Percentiles rank a stretch among this genome's conserved stretches.
phyloP scores from a whole-genome alignment of 2,797 vertebrate species.

The Amniataba percoides region DNA sequence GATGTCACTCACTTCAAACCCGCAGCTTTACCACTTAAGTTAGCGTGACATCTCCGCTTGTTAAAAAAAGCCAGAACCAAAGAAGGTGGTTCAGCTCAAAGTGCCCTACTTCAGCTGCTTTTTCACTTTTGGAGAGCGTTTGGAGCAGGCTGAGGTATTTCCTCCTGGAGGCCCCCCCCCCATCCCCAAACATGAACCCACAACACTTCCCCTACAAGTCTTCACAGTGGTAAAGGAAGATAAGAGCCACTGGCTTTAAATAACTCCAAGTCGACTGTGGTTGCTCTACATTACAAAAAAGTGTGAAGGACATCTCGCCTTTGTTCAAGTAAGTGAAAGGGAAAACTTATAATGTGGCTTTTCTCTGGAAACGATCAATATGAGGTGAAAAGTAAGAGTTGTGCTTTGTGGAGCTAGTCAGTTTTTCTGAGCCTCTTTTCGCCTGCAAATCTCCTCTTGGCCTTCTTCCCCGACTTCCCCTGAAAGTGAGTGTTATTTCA shows the following conservation, averaged over 20 bases:
- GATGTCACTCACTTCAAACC: not conserved
- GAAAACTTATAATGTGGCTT: not conserved
- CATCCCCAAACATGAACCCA: slow-evolving; percentile 40
- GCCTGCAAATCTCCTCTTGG: slow-evolving; percentile 12
- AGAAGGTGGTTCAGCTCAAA: slow-evolving; percentile 1
- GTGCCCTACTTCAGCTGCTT: not conserved
- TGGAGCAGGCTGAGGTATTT: slow-evolving; percentile 59
- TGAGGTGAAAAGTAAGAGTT: slow-evolving; percentile 20
- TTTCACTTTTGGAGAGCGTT: slow-evolving; percentile 48
- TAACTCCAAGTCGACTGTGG: not conserved
- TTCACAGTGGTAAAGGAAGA: slow-evolving; percentile 17
- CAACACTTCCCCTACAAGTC: slow-evolving; percentile 38
- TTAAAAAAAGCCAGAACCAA: slow-evolving; percentile 21
- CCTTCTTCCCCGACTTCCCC: not conserved
- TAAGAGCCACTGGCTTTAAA: not conserved
- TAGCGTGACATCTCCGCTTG: not conserved
- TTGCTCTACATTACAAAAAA: not conserved
- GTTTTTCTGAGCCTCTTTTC: slow-evolving; percentile 7
- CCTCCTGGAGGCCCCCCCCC: slow-evolving; percentile 58
- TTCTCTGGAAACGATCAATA: not conserved
- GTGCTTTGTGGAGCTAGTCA: slow-evolving; percentile 14
- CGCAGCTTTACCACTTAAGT: slow-evolving; percentile 7
- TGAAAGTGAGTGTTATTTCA: slow-evolving; percentile 19
- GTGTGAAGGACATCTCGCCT: not conserved
- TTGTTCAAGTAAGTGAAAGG: not conserved